These are phyloP conservation scores for Micrasema longulum DNA, from an alignment of 1,140 invertebrate species.

Conservation along the genomic window DNA sequence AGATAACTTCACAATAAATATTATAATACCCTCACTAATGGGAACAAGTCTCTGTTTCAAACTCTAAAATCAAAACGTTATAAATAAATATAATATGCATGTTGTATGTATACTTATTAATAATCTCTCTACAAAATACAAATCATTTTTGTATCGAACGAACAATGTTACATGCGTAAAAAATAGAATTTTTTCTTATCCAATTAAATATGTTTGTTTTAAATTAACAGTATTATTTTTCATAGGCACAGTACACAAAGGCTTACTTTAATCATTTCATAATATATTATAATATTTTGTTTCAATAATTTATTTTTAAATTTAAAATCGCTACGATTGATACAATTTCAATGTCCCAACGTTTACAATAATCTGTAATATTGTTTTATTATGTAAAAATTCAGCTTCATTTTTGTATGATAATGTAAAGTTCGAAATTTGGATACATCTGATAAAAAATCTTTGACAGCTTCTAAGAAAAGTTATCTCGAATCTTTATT, in stretches of 20 bases:
- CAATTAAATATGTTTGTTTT: constrained; percentile 8
- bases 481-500: no score
- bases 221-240: constrained; percentile 15
- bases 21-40: no score
- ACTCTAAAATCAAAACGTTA: no score
- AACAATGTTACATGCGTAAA: neutral
- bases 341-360: neutral
- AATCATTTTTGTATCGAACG: neutral
- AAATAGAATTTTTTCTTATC: constrained; percentile 29
- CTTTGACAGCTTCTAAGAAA: no score
- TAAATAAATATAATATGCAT: neutral
- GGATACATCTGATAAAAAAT: no score
- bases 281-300: constrained; percentile 33
- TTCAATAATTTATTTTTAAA: constrained; percentile 20
- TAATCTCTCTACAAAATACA: neutral
- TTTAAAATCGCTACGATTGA: neutral
- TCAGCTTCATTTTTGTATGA: no score
- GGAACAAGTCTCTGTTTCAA: no score
- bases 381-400: no score
- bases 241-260: constrained; percentile 16
- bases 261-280: constrained; percentile 12
- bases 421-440: no score
- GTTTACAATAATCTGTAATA: no score
- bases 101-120: no score
- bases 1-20: no score